Conservation (phyloP, 2,888 invertebrate species). For the Notodonta dromedarius region DNA sequence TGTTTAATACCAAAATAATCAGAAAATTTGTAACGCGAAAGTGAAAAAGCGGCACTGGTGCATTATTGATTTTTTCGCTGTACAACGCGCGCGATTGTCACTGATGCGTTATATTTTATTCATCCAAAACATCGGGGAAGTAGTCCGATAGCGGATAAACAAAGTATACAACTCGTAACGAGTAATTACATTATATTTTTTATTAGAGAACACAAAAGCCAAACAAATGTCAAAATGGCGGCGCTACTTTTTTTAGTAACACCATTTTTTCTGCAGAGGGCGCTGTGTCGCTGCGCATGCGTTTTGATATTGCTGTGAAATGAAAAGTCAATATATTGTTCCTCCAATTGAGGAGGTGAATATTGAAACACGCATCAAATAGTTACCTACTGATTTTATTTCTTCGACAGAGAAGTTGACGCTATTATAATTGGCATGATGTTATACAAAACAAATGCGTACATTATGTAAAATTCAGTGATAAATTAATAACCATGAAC, state of each 20-base stretch:
- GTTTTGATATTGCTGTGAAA: constrained; percentile 57
- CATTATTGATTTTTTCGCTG: constrained; percentile 76
- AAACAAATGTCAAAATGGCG: constrained; percentile 85
- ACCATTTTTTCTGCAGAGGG: constrained; percentile 63
- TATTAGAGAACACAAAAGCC: constrained; percentile 77
- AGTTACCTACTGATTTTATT: too few species aligned
- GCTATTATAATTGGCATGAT: too few species aligned
- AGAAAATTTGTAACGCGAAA: constrained; percentile 59
- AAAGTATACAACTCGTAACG: constrained; percentile 48
- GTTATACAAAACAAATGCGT: too few species aligned
- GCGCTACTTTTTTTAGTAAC: constrained; percentile 63
- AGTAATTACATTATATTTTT: constrained; percentile 68
- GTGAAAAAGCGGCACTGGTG: constrained; percentile 76
- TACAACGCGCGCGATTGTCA: constrained; percentile 50
- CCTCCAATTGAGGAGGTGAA: background rate
- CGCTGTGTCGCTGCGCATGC: constrained; percentile 70
- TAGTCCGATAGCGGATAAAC: constrained; percentile 48
- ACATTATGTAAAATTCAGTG: too few species aligned
- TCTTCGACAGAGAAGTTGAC: too few species aligned
- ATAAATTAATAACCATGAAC: too few species aligned
- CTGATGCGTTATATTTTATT: constrained; percentile 49
- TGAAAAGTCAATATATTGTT: constrained; percentile 52
- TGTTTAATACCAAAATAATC: constrained; percentile 44
- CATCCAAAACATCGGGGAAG: constrained; percentile 40
- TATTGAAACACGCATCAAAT: background rate